phyloP scores from a whole-genome alignment of 2,797 vertebrate genomes.

The Gobio occitaniae region DNA sequence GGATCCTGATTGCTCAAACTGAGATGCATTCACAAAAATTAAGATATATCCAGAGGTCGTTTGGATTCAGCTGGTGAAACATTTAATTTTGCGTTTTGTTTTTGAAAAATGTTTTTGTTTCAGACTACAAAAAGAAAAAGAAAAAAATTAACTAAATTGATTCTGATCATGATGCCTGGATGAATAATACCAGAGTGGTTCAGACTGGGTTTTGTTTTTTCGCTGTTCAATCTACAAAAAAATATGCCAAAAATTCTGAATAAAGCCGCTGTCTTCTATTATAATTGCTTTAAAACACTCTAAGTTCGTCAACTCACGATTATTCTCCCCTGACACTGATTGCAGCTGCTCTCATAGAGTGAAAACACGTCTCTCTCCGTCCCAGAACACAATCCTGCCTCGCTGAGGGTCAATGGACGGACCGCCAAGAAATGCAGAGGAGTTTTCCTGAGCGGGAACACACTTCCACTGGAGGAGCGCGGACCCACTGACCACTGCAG shows the following conservation, averaged over 20 bases:
- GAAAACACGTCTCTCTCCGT: constrained; percentile 62
- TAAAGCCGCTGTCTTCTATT: not conserved
- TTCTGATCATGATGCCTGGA: no score
- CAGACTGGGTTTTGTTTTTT: not conserved
- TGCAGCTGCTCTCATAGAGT: constrained; percentile 54
- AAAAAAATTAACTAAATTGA: no score
- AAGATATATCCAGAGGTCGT: not conserved
- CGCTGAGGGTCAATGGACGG: constrained; percentile 56
- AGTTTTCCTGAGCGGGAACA: constrained; percentile 81
- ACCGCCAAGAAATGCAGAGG: constrained; percentile 78
- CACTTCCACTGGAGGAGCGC: constrained; percentile 6
- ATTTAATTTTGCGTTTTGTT: no score
- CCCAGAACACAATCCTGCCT: constrained; percentile 59
- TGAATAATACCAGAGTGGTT: no score
- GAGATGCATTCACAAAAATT: not conserved
- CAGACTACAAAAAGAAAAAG: no score
- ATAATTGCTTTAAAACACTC: not conserved
- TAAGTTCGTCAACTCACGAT: constrained; percentile 12
- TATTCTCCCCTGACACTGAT: constrained; percentile 39
- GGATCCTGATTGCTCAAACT: not conserved
- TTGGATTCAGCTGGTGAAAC: not conserved
- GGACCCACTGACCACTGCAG: no score
- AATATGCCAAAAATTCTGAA: not conserved
- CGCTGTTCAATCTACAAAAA: not conserved
- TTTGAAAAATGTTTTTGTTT: no score